These are phyloP conservation scores for Protodeltote pygarga DNA, from an alignment of 2,888 invertebrate species.

Conservation along the genomic window DNA sequence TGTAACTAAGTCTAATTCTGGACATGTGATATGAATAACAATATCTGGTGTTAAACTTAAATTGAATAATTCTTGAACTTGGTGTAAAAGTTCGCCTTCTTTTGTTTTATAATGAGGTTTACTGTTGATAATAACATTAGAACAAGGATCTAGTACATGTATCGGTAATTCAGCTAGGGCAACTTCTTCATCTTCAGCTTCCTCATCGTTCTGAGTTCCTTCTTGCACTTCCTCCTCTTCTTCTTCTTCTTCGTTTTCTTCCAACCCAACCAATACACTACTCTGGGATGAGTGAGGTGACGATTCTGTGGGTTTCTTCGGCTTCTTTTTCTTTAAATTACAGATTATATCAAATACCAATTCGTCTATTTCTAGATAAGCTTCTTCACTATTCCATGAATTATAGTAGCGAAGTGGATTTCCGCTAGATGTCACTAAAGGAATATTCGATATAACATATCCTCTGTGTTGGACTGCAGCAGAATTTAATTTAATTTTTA, in stretches of 20 bases:
- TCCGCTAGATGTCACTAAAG: constrained; percentile 83
- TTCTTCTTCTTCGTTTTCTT: constrained; percentile 38
- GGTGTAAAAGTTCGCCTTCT: constrained; percentile 62
- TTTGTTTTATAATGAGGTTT: constrained; percentile 60
- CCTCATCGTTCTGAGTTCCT: constrained; percentile 54
- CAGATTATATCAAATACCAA: constrained; percentile 63
- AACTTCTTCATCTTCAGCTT: constrained; percentile 60
- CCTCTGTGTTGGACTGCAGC: constrained; percentile 87
- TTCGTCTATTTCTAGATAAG: constrained; percentile 56
- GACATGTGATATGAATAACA: constrained; percentile 86
- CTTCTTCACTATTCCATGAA: constrained; percentile 68
- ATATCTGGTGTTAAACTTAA: constrained; percentile 76
- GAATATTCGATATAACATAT: constrained; percentile 89
- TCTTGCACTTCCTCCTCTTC: constrained; percentile 54
- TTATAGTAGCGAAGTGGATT: constrained; percentile 53
- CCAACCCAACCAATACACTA: constrained; percentile 36
- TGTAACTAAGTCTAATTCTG: constrained; percentile 82
- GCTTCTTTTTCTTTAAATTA: constrained; percentile 69
- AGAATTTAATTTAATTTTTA: constrained; percentile 82
- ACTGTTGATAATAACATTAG: constrained; percentile 53
- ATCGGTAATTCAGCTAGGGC: constrained; percentile 68
- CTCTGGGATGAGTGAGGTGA: constrained; percentile 53
- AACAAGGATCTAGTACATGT: constrained; percentile 68
- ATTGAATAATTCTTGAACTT: constrained; percentile 67
- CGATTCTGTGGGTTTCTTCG: constrained; percentile 40